phyloP scores from a whole-genome alignment of 2,888 invertebrate species.

The Odontocolon sp. region DNA sequence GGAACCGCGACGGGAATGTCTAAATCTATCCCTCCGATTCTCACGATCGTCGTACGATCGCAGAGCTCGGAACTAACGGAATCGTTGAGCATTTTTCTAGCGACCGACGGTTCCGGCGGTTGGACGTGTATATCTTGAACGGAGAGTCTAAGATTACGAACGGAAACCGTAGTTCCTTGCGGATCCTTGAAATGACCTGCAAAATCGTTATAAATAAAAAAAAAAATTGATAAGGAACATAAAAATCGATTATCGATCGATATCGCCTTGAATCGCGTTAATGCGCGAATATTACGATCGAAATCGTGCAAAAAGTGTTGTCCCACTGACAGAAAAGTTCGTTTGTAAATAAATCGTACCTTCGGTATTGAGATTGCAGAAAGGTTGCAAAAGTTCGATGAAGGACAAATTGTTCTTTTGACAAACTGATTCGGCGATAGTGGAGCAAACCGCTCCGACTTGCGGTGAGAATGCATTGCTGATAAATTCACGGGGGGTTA shows the following conservation, averaged over 20 bases:
- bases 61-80: conserved; percentile 86
- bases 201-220: too few species aligned
- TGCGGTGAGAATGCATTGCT: conserved; percentile 95
- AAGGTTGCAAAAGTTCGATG: conserved; percentile 94
- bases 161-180: conserved; percentile 86
- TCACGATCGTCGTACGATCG: conserved; percentile 83
- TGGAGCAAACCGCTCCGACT: conserved; percentile 92
- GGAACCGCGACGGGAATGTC: conserved; percentile 90
- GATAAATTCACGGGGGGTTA: conserved; percentile 92
- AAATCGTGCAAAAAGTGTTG: too few species aligned
- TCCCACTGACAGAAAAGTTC: background rate
- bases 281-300: too few species aligned
- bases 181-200: conserved; percentile 94
- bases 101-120: conserved; percentile 91
- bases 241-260: background rate
- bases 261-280: too few species aligned
- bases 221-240: background rate
- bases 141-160: conserved; percentile 90
- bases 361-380: conserved; percentile 89
- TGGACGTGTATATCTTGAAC: conserved; percentile 91
- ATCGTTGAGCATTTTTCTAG: conserved; percentile 92
- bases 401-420: conserved; percentile 95
- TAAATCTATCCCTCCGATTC: conserved; percentile 84
- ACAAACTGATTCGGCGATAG: conserved; percentile 91
- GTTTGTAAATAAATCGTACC: conserved; percentile 80